Evolutionary conservation across 2,797 vertebrate species (phyloP), one percentile per base, ranked within the genome.

Genomic region (Rhodeus uyekii): DNA sequence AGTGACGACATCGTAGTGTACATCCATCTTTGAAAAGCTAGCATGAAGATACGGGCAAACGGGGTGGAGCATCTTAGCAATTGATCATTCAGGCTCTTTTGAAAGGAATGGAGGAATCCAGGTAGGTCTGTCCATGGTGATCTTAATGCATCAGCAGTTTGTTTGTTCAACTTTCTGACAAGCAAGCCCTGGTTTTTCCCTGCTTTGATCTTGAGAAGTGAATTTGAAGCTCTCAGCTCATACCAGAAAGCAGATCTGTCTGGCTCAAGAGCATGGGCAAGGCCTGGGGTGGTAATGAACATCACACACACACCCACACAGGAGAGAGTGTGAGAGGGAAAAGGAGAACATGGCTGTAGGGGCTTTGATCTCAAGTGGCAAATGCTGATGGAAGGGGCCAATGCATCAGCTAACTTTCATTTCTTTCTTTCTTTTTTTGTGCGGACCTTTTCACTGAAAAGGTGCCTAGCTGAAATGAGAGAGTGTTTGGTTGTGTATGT

Each of bases 191-290:
- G 46, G 46, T 48, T 16, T 34, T 72, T 24, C 64, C 88, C 18
- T 71, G 81, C 91, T 92, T 91, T 90, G 91, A 93, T 90, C 91
- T 90, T 67, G 77, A 88, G 83, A 88, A 90, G 90, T 89, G 83
- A 86, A 89, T 95, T 92, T 91, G 91, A 90, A 90, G 48, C 88
- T 83, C 78, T 72, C 84, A 78, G 75, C 68, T 89, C 85, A 42
- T 71, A 73, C 89, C 84, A 90, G 81, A 64, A 68, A 73, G 89
- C 85, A 90, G 81, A 91, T 83, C 84, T 90, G 90, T 87, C 89
- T 89, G 89, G 86, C 83, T 89, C 77, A 77, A 89, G 92, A 90
- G 90, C 86, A 83, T 87, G 88, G 85, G 50, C 87, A 87, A 89
- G 90, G 84, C 83, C 86, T 87, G 44, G 67, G 73, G 87, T 89